Conservation (phyloP, 1,140 invertebrate species). For the Nautilus pompilius region DNA sequence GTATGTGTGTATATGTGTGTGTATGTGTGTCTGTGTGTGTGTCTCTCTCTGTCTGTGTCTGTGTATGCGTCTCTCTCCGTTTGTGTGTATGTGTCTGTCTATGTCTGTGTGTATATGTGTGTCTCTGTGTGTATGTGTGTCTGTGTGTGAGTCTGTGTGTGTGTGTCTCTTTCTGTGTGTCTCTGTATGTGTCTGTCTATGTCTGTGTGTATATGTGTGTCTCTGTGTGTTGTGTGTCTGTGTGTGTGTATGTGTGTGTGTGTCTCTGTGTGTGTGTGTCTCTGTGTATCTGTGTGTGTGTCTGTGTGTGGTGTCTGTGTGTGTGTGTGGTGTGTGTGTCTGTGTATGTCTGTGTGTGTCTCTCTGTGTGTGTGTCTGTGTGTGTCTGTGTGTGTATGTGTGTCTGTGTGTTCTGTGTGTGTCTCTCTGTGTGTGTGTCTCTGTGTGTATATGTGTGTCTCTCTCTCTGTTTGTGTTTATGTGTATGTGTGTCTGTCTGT, state of each 20-base stretch:
- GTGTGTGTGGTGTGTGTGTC: not conserved
- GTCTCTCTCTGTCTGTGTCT: not conserved
- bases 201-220: not conserved
- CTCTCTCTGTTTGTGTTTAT: too few species aligned
- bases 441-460: too few species aligned
- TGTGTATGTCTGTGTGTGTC: constrained; percentile 5
- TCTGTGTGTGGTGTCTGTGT: not conserved
- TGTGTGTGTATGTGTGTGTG: constrained; percentile 3
- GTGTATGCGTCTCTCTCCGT: constrained; percentile 7
- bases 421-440: too few species aligned
- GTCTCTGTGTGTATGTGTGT: constrained; percentile 5
- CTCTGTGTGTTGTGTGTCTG: not conserved
- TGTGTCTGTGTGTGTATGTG: constrained; percentile 10
- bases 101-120: constrained; percentile 11
- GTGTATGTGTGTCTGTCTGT: too few species aligned
- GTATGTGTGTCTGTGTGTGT: constrained; percentile 2
- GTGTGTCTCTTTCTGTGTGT: not conserved
- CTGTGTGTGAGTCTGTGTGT: constrained; percentile 5
- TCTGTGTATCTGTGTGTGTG: not conserved
- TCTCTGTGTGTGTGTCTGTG: constrained; percentile 6
- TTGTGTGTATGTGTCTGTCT: constrained; percentile 9
- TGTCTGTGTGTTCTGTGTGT: not conserved
- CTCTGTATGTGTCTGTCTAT: not conserved
- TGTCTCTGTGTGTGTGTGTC: not conserved
- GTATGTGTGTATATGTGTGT: constrained; percentile 1